Evolutionary conservation across 2,113 vertebrate genomes (phyloP).

Genomic region (Struthidea cinerea): DNA sequence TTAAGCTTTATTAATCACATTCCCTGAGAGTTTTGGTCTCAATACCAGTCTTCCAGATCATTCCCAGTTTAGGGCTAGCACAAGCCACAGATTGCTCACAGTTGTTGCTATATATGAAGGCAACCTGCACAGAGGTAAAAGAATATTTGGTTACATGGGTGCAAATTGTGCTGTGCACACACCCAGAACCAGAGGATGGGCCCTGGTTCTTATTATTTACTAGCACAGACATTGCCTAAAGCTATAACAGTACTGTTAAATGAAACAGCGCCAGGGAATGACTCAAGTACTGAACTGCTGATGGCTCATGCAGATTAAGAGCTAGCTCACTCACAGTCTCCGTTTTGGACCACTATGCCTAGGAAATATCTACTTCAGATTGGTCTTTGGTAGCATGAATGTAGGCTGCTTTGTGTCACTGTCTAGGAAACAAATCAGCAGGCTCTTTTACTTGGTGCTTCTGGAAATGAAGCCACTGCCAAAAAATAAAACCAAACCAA

Average conservation of each 20-base stretch:
- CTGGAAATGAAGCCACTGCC: background rate
- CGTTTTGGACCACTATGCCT: background rate
- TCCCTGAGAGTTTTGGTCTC: background rate
- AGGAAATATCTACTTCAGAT: background rate
- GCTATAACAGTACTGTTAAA: slow-evolving; percentile 27
- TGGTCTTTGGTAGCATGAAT: background rate
- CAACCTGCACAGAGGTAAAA: background rate
- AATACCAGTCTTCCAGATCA: background rate
- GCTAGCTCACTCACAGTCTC: background rate
- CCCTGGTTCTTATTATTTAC: slow-evolving; percentile 2
- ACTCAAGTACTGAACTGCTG: slow-evolving; percentile 27
- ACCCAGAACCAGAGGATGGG: background rate
- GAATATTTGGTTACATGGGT: background rate
- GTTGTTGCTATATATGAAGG: background rate
- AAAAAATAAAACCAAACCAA: background rate
- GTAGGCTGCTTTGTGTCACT: background rate
- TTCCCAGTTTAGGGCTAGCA: background rate
- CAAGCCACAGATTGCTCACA: background rate
- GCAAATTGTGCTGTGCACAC: background rate
- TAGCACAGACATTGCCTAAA: slow-evolving; percentile 3
- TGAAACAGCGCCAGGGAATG: slow-evolving; percentile 14
- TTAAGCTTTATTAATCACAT: background rate
- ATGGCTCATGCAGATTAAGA: slow-evolving; percentile 36
- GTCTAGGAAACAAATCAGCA: background rate
- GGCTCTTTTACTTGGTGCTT: background rate